Conservation (phyloP, 2,888 invertebrate species). For the Sphaerophoria taeniata region DNA sequence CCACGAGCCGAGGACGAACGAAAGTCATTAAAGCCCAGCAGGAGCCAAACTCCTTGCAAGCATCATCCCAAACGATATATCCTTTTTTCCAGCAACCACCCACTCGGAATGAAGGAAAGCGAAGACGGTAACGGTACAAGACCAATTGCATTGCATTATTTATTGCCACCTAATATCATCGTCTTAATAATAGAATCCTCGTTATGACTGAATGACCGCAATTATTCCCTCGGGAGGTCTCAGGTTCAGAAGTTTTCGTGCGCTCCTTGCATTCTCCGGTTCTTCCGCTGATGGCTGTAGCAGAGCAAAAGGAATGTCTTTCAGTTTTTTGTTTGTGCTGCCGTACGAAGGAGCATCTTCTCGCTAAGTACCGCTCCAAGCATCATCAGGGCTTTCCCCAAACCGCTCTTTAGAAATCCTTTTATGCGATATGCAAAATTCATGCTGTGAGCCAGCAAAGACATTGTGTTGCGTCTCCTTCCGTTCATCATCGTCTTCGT, state of each 20-base stretch:
- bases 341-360: conserved; percentile 35
- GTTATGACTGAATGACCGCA: conserved; percentile 73
- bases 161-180: conserved; percentile 70
- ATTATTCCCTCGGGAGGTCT: conserved; percentile 67
- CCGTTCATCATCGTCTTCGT: background rate
- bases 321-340: conserved; percentile 4
- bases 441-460: conserved; percentile 64
- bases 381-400: conserved; percentile 57
- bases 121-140: conserved; percentile 21
- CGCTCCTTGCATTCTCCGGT: background rate
- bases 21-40: conserved; percentile 32
- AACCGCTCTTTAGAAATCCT: conserved; percentile 74
- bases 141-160: conserved; percentile 73
- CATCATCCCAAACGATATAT: conserved; percentile 42
- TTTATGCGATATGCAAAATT: conserved; percentile 71
- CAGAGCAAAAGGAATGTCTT: conserved; percentile 7
- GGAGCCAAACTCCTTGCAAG: conserved; percentile 32
- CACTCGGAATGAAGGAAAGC: conserved; percentile 7
- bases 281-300: conserved; percentile 13
- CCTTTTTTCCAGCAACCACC: conserved; percentile 27
- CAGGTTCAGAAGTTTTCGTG: background rate
- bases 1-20: background rate
- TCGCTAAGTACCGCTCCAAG: conserved; percentile 61
- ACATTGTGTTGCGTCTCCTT: conserved; percentile 20
- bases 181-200: conserved; percentile 73